These are phyloP conservation scores for Sibirionetta formosa DNA, from an alignment of 2,797 vertebrate species.

Conservation along the genomic window DNA sequence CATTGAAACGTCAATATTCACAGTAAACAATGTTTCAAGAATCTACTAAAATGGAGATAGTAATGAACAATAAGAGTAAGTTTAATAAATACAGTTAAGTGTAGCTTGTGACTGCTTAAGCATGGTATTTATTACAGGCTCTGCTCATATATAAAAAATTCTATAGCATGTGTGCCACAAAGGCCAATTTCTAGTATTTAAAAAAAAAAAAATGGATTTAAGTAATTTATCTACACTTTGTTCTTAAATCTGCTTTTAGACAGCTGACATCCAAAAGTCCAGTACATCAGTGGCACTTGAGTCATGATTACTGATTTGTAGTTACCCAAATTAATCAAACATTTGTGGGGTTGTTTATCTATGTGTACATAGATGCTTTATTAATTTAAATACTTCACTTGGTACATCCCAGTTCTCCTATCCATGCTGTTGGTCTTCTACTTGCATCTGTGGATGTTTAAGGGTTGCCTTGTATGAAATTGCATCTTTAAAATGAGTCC, in stretches of 20 bases:
- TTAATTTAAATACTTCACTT: background rate
- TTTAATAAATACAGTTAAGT: background rate
- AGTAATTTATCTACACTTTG: background rate
- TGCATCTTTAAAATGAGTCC: background rate
- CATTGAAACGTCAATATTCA: background rate
- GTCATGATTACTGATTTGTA: background rate
- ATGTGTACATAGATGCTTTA: background rate
- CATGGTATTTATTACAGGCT: background rate
- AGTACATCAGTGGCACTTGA: background rate
- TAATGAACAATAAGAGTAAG: background rate
- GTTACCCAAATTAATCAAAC: background rate
- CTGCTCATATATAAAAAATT: background rate
- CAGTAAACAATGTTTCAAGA: background rate
- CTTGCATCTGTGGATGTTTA: background rate
- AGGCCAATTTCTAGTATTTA: background rate
- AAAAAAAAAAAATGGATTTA: background rate
- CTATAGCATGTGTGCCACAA: background rate
- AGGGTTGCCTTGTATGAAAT: background rate
- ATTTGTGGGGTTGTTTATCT: background rate
- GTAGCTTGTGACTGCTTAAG: background rate
- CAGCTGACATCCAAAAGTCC: background rate
- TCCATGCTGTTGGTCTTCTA: background rate
- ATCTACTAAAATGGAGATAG: background rate
- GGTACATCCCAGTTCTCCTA: background rate
- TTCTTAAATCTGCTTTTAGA: background rate